Evolutionary conservation across 2,888 invertebrate genomes (phyloP).

Genomic region (Hydroisotoma schaefferi): DNA sequence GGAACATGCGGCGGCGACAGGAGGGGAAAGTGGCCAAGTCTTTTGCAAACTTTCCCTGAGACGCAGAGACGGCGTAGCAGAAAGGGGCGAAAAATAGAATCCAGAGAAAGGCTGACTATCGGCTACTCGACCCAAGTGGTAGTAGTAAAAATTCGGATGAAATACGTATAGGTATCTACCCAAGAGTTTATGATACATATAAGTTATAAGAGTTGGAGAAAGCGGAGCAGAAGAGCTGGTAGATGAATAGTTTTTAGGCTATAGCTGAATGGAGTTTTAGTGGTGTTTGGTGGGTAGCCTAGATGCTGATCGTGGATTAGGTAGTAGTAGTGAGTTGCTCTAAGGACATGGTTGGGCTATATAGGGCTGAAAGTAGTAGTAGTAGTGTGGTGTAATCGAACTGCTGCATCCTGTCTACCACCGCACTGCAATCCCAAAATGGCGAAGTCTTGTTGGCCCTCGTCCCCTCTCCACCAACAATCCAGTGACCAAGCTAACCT

Average conservation of each 20-base stretch:
- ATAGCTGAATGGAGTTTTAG: constrained; percentile 4
- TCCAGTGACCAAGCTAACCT: too few species aligned
- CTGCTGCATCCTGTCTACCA: constrained; percentile 49
- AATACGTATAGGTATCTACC: background rate
- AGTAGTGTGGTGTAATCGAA: constrained; percentile 39
- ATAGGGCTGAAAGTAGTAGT: background rate
- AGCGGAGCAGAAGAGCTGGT: too few species aligned
- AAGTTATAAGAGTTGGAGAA: too few species aligned
- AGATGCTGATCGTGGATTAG: background rate
- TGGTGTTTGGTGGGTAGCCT: background rate
- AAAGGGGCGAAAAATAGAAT: too few species aligned
- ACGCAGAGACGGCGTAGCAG: too few species aligned
- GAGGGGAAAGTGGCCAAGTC: too few species aligned
- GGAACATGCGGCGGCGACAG: too few species aligned
- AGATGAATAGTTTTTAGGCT: constrained; percentile 9
- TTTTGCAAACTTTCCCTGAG: too few species aligned
- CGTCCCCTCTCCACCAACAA: constrained; percentile 38
- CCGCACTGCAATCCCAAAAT: constrained; percentile 49
- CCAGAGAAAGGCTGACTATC: constrained; percentile 6
- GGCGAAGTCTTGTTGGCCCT: constrained; percentile 45
- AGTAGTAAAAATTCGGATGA: background rate
- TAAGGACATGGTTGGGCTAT: background rate
- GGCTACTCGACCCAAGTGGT: background rate
- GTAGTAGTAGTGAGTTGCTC: background rate
- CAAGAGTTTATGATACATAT: too few species aligned